Percentiles rank a stretch among this genome's conserved stretches.
Evolutionary conservation across 2,797 vertebrate genomes (phyloP).

Genomic region (Gephyroberyx darwinii): DNA sequence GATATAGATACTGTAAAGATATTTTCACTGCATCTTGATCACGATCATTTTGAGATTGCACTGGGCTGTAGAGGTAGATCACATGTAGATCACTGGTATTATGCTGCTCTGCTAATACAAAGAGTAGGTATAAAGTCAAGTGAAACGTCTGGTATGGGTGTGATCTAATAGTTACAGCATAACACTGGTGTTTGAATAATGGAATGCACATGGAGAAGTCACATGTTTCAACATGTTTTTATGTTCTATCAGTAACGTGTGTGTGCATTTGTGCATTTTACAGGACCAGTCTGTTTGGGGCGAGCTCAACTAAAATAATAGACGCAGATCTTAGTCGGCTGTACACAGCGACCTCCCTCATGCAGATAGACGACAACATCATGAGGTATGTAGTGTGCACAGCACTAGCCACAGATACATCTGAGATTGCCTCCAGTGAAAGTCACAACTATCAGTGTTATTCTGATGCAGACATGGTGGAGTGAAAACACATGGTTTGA

Average conservation of each 20-base stretch:
- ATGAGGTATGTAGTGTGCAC: slow-evolving; percentile 87
- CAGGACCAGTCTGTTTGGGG: slow-evolving; percentile 90
- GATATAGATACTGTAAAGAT: too few relatives aligned
- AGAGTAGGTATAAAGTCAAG: too few relatives aligned
- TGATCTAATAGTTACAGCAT: neutral
- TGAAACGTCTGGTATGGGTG: too few relatives aligned
- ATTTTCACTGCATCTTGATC: too few relatives aligned
- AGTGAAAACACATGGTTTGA: neutral
- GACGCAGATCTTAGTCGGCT: slow-evolving; percentile 89
- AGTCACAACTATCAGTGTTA: neutral
- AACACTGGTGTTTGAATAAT: neutral
- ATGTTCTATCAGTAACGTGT: slow-evolving; percentile 2
- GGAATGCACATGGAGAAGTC: neutral
- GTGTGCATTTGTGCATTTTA: slow-evolving; percentile 30
- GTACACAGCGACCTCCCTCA: slow-evolving; percentile 96
- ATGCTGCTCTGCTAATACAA: too few relatives aligned
- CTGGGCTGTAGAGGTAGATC: too few relatives aligned
- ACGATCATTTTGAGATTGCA: too few relatives aligned
- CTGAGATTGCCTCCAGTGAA: neutral
- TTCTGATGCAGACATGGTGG: neutral
- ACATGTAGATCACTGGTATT: too few relatives aligned
- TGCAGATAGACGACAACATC: slow-evolving; percentile 98
- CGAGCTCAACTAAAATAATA: slow-evolving; percentile 80
- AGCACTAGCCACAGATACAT: neutral
- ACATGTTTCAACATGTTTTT: neutral